A percentile compares a stretch with the other conserved stretches of the same genome.
Evolutionary conservation across 1,140 invertebrate genomes (phyloP).

Genomic region (Calycopis cecrops): DNA sequence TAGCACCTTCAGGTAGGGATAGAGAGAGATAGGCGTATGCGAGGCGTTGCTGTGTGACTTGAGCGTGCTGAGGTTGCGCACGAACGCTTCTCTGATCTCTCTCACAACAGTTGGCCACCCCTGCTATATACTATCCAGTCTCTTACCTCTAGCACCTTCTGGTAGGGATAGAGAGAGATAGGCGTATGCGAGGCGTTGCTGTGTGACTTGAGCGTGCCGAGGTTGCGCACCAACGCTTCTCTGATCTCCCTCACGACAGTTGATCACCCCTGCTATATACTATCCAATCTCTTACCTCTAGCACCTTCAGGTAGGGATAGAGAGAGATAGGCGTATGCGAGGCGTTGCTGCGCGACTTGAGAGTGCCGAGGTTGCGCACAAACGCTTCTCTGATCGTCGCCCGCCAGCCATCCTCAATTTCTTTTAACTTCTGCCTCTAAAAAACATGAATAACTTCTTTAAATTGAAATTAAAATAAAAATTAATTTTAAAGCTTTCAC

Average conservation of each 20-base stretch:
- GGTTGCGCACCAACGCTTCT: constrained; percentile 80
- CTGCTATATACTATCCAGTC: neutral
- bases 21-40: constrained; percentile 76
- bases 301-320: constrained; percentile 84
- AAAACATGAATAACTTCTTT: neutral
- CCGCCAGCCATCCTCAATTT: constrained; percentile 81
- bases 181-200: constrained; percentile 61
- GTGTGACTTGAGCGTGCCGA: constrained; percentile 76
- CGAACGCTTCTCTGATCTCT: constrained; percentile 78
- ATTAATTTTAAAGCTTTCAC: no score
- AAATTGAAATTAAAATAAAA: no score
- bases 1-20: constrained; percentile 85
- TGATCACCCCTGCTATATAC: no score
- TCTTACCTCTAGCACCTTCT: constrained; percentile 78
- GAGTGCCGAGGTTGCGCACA: constrained; percentile 78
- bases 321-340: constrained; percentile 76
- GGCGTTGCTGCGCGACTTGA: constrained; percentile 71
- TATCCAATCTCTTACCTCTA: constrained; percentile 66
- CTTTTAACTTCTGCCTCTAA: constrained; percentile 76
- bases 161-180: constrained; percentile 84
- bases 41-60: constrained; percentile 64
- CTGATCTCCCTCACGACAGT: constrained; percentile 79
- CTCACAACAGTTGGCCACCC: constrained; percentile 60
- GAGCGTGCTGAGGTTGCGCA: constrained; percentile 80
- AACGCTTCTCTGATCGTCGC: constrained; percentile 78